Percentiles rank a stretch among this genome's conserved stretches.
Conservation (phyloP, 2,888 invertebrate species). For the Syrista parreyssii region DNA sequence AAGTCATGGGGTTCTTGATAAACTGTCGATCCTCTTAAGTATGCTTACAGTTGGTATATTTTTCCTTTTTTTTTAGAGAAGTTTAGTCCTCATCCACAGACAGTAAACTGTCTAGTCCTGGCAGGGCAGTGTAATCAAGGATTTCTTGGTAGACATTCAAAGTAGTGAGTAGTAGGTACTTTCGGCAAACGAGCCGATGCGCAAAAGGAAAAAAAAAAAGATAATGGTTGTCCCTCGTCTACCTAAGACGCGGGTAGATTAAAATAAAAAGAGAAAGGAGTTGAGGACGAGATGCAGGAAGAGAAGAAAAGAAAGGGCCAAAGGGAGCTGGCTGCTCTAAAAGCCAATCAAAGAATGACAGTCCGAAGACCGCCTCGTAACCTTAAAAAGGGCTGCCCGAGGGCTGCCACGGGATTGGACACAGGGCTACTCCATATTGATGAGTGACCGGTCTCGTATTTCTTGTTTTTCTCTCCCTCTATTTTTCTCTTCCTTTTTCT, state of each 20-base stretch:
- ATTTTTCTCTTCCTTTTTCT: constrained; percentile 29
- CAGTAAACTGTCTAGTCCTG: neutral
- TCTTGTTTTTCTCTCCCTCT: constrained; percentile 20
- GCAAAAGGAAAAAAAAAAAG: constrained; percentile 1
- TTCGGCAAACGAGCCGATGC: constrained; percentile 18
- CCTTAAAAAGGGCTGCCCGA: constrained; percentile 61
- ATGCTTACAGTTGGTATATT: neutral
- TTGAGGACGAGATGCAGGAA: constrained; percentile 13
- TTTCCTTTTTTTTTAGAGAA: neutral
- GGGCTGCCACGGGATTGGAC: constrained; percentile 59
- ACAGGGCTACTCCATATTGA: constrained; percentile 62
- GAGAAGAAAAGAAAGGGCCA: constrained; percentile 34
- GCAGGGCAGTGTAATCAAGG: neutral
- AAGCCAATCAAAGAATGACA: constrained; percentile 67
- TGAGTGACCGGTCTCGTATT: constrained; percentile 51
- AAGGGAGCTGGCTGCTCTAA: constrained; percentile 45
- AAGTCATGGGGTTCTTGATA: neutral
- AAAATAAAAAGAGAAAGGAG: constrained; percentile 9
- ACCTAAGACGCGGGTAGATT: constrained; percentile 32
- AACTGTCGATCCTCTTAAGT: neutral
- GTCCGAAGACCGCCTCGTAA: constrained; percentile 54
- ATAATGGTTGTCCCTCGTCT: constrained; percentile 24
- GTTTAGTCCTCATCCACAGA: neutral
- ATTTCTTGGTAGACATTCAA: neutral
- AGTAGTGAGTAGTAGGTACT: neutral